phyloP scores from a whole-genome alignment of 2,113 vertebrate species.

The Isurus oxyrinchus region DNA sequence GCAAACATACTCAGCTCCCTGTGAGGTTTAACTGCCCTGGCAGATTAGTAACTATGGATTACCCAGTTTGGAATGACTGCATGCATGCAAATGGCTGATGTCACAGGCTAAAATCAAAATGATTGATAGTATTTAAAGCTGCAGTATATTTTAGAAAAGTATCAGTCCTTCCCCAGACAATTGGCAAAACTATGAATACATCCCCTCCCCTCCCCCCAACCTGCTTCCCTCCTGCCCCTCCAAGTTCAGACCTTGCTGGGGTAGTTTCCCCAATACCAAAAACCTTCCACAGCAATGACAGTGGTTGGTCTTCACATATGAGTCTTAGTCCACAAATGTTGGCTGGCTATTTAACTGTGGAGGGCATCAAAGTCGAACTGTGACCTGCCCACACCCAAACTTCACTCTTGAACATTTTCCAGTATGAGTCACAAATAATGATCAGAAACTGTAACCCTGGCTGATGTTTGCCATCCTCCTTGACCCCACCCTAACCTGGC shows the following conservation, averaged over 20 bases:
- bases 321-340: background rate
- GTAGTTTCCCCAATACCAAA: background rate
- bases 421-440: background rate
- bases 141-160: conserved; percentile 11
- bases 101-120: conserved; percentile 13
- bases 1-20: background rate
- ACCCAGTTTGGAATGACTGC: conserved; percentile 25
- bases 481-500: background rate
- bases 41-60: background rate
- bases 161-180: background rate
- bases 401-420: background rate
- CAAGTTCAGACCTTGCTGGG: background rate
- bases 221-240: background rate
- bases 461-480: background rate
- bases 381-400: background rate
- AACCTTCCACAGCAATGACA: background rate
- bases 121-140: conserved; percentile 13
- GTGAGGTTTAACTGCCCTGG: background rate
- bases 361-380: background rate
- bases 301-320: background rate
- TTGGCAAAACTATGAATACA: background rate
- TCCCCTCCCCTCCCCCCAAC: background rate
- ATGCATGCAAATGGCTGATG: conserved; percentile 36
- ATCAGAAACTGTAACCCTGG: background rate
- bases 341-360: background rate